These are phyloP conservation scores for Petrocephalus zakoni DNA, from an alignment of 2,113 vertebrate genomes.

Conservation along the genomic window DNA sequence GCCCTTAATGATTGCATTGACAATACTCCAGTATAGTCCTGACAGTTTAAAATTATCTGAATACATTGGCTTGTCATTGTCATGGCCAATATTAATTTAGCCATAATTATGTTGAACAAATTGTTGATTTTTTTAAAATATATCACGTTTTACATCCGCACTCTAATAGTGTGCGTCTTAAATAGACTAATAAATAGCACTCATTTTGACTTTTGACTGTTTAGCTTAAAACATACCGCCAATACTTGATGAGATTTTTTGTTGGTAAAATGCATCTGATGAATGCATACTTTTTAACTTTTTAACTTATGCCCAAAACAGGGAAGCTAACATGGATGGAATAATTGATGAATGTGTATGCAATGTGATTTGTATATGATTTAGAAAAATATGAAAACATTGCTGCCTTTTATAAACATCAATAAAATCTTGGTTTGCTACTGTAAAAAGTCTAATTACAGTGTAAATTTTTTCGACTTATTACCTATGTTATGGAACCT, in stretches of 20 bases:
- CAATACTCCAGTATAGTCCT: constrained; percentile 52
- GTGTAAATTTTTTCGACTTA: background rate
- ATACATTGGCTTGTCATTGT: constrained; percentile 56
- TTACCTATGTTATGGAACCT: background rate
- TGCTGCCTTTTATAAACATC: background rate
- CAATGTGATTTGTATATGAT: background rate
- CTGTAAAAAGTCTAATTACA: too few relatives aligned
- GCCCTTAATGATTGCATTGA: constrained; percentile 57
- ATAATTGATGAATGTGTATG: too few relatives aligned
- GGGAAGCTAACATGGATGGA: background rate
- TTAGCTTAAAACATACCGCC: background rate
- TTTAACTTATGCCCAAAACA: background rate
- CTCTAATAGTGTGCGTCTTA: constrained; percentile 62
- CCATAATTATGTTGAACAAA: constrained; percentile 59
- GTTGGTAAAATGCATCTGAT: background rate
- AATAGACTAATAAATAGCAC: constrained; percentile 63
- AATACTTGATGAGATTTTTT: background rate
- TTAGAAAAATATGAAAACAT: background rate
- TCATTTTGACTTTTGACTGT: constrained; percentile 23
- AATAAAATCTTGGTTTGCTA: background rate
- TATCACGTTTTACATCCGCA: constrained; percentile 55
- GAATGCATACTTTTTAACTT: background rate
- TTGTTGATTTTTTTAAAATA: constrained; percentile 48
- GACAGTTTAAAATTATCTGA: constrained; percentile 56
- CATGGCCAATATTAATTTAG: constrained; percentile 65